Percentiles rank a stretch among this genome's conserved stretches.
Evolutionary conservation across 2,888 invertebrate species (phyloP).

Genomic region (Phyllotreta cruciferae): DNA sequence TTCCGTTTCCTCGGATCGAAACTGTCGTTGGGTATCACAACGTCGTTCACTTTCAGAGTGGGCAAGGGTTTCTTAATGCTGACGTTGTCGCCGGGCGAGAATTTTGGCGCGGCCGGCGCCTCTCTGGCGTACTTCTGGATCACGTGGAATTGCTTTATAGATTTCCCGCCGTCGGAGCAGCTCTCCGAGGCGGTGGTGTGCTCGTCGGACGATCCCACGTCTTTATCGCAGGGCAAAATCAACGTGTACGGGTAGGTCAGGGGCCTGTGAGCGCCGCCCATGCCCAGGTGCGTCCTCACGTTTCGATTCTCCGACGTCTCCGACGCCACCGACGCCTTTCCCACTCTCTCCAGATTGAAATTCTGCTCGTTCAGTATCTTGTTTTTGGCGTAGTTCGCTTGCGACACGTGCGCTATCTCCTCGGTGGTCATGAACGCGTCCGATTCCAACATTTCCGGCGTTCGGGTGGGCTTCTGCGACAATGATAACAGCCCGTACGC

Average conservation of each 20-base stretch:
- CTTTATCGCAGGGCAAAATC: slow-evolving; percentile 30
- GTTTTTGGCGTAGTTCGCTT: slow-evolving; percentile 58
- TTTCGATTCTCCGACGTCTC: slow-evolving; percentile 45
- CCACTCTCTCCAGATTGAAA: slow-evolving; percentile 31
- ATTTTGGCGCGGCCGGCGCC: slow-evolving; percentile 4
- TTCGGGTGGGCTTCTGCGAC: slow-evolving; percentile 64
- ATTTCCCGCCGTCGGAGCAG: slow-evolving; percentile 44
- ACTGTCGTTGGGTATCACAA: slow-evolving; percentile 38
- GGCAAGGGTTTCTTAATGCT: slow-evolving; percentile 37
- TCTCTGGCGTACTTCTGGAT: slow-evolving; percentile 49
- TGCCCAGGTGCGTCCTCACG: slow-evolving; percentile 52
- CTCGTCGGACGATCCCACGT: not conserved
- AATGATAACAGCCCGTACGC: slow-evolving; percentile 82
- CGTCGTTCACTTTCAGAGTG: slow-evolving; percentile 50
- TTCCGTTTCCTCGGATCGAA: slow-evolving; percentile 40
- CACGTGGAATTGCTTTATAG: slow-evolving; percentile 58
- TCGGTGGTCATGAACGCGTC: slow-evolving; percentile 55
- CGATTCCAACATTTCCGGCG: slow-evolving; percentile 36
- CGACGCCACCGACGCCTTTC: slow-evolving; percentile 28
- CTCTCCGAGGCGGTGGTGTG: slow-evolving; percentile 17
- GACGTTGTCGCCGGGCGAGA: slow-evolving; percentile 14
- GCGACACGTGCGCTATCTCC: slow-evolving; percentile 57
- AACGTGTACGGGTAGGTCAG: slow-evolving; percentile 71
- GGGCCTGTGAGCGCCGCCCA: slow-evolving; percentile 67
- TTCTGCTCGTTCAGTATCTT: slow-evolving; percentile 54